Evolutionary conservation across 2,888 invertebrate genomes (phyloP), one percentile per base, ranked within the genome.

Genomic region (Coleophora deauratella): DNA sequence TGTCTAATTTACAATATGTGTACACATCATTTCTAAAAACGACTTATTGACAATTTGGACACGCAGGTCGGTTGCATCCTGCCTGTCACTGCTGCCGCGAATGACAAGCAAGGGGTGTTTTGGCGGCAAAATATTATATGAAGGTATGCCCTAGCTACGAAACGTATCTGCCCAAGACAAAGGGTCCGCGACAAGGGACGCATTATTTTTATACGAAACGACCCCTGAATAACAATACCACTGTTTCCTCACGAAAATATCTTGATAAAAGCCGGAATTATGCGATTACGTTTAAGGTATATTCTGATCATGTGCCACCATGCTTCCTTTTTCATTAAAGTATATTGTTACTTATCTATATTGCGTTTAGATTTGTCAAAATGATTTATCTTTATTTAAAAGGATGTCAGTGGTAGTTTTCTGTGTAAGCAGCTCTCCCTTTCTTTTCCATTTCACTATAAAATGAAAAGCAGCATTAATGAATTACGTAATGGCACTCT

Each of bases 51-150:
- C 59, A 79, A 72, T 76, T 70, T 62, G 63, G 74, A 79, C 85
- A 85, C 80, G 80, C 57, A 61, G 62, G 62, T 62, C 75, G 62
- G 80, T 78, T 79, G 82, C 79, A 80, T 85, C 85, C 84, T 80
- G 84, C 62, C 59, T 63, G 67, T n/a, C 76, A 68, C 21, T 21
- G 21, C 21, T 62, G 75, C 69, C 60, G 63, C 77, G 84, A 81
- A 84, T 81, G 73, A 65, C 72, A 81, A 82, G 65, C 67, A 67
- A 66, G 67, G 77, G 72, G 74, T 66, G 77, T 76, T 21, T 21
- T 68, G 69, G 67, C 10, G 15, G 35, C 13, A 53, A 62, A 62
- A 54, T 66, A 70, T 72, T 71, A 56, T 66, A 73, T 53, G 66
- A 57, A 59, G 59, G 62, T 62, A 58, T 57, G 54, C 58, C 68